phyloP scores from a whole-genome alignment of 2,113 vertebrate species.

The Azemiops feae region DNA sequence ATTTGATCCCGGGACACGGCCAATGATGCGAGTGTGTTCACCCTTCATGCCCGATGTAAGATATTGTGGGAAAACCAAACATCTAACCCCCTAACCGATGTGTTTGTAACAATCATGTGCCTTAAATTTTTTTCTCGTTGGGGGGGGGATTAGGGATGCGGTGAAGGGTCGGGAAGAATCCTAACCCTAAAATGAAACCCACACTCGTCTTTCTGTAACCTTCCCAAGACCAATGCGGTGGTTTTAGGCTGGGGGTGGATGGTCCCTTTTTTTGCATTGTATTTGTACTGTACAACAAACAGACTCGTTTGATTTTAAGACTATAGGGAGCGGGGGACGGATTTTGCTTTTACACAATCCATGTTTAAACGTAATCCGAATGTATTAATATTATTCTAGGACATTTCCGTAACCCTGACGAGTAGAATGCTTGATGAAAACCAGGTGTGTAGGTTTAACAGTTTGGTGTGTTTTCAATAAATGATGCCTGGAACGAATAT shows the following conservation, averaged over 20 bases:
- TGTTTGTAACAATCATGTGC: conserved; percentile 97
- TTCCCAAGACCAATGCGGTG: conserved; percentile 72
- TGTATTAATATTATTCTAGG: conserved; percentile 81
- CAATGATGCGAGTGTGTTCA: conserved; percentile 23
- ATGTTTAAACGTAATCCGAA: conserved; percentile 84
- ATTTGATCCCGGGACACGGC: too few species aligned
- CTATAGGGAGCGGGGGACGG: conserved; percentile 67
- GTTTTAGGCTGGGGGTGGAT: conserved; percentile 75
- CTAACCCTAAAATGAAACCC: conserved; percentile 58
- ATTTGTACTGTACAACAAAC: conserved; percentile 89
- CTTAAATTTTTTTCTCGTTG: conserved; percentile 94
- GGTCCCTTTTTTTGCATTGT: conserved; percentile 69
- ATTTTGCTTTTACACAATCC: conserved; percentile 79
- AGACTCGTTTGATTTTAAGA: conserved; percentile 74
- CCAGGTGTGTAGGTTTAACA: conserved; percentile 90
- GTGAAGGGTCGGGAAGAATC: neutral
- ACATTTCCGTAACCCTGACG: conserved; percentile 90
- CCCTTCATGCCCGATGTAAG: conserved; percentile 69
- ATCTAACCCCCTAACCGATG: conserved; percentile 83
- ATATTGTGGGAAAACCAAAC: conserved; percentile 70
- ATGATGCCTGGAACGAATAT: conserved; percentile 85
- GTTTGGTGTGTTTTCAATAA: conserved; percentile 98
- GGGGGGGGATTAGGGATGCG: conserved; percentile 35
- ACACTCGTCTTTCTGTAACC: conserved; percentile 81
- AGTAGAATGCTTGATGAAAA: conserved; percentile 87